A percentile compares a stretch with the other conserved stretches of the same genome.
Evolutionary conservation across 2,797 vertebrate species (phyloP).

Genomic region (Squalus acanthias): DNA sequence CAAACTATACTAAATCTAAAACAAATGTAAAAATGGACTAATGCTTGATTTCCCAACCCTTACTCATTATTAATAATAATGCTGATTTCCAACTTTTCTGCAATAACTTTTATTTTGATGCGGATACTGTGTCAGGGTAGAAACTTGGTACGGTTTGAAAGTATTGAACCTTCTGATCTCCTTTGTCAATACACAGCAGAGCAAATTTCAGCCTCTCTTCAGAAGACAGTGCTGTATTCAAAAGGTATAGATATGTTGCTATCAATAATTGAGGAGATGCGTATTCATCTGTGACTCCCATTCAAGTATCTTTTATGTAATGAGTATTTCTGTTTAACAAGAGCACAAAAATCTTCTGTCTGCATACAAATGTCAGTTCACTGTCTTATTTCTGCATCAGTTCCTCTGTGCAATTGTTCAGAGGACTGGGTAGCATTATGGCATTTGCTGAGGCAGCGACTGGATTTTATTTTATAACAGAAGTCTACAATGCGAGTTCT

Average conservation of each 20-base stretch:
- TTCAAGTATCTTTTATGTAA: background rate
- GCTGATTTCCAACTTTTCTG: background rate
- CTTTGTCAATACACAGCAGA: background rate
- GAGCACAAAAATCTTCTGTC: background rate
- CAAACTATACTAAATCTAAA: too few species aligned
- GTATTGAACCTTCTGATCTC: background rate
- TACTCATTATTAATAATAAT: background rate
- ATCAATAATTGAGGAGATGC: background rate
- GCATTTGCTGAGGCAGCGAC: background rate
- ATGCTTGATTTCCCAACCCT: too few species aligned
- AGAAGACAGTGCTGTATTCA: background rate
- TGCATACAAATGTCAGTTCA: background rate
- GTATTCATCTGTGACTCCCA: background rate
- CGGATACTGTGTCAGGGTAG: background rate
- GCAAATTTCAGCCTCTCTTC: background rate
- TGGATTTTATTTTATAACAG: background rate
- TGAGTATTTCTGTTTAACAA: background rate
- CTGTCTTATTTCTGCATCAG: background rate
- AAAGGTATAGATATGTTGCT: background rate
- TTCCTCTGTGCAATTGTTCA: background rate
- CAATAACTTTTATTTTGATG: background rate
- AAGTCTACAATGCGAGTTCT: background rate
- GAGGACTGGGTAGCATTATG: background rate
- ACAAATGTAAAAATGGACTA: too few species aligned
- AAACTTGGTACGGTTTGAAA: background rate